A percentile compares a stretch with the other conserved stretches of the same genome.
phyloP scores from a whole-genome alignment of 2,113 vertebrate species.

The Lanius ludovicianus region DNA sequence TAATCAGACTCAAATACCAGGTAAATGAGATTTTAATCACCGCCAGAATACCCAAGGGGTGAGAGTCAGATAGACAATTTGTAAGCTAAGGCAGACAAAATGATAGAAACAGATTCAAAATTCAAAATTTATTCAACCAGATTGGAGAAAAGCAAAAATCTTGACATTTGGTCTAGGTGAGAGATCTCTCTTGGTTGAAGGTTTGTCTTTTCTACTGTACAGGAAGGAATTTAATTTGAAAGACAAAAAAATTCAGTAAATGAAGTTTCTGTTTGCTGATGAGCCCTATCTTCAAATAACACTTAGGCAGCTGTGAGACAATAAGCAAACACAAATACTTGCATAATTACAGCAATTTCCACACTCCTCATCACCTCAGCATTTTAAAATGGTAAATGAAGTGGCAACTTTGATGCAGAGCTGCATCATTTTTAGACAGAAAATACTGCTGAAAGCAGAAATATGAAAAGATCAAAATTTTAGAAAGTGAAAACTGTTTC shows the following conservation, averaged over 20 bases:
- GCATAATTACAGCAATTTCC: conserved; percentile 29
- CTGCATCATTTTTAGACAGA: neutral
- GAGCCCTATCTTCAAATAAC: conserved; percentile 1
- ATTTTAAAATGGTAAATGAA: neutral
- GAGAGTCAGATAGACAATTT: neutral
- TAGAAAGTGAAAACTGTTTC: conserved; percentile 19
- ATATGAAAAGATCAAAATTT: neutral
- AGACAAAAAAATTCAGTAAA: neutral
- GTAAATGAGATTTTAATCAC: neutral
- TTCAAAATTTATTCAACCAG: neutral
- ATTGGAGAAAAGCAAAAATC: neutral
- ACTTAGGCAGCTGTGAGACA: neutral
- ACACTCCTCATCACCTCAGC: neutral
- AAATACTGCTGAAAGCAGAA: neutral
- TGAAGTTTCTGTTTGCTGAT: neutral
- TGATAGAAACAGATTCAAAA: neutral
- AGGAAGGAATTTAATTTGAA: neutral
- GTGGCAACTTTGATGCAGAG: neutral
- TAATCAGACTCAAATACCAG: neutral
- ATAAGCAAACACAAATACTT: neutral
- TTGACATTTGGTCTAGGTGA: neutral
- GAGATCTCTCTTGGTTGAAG: neutral
- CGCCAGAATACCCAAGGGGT: neutral
- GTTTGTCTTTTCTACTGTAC: neutral
- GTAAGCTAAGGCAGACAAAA: neutral